Evolutionary conservation across 1,140 invertebrate genomes (phyloP), one percentile per base, ranked within the genome.

Genomic region (Brachionus rubens): DNA sequence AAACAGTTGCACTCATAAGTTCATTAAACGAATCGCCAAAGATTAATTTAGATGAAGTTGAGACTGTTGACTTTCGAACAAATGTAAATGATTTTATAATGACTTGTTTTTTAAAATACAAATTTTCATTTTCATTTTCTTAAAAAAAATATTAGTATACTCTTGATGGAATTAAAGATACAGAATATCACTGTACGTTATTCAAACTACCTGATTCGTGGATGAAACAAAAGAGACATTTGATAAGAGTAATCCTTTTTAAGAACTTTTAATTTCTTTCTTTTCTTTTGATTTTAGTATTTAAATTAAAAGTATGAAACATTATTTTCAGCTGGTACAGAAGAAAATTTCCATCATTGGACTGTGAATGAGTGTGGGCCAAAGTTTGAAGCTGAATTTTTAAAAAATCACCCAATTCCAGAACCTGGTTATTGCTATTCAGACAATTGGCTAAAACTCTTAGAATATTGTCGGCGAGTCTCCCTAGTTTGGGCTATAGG

Each of bases 271-370:
- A 46, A 14, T 7, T 46, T 46, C 3, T 14, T 5, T 3, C 5
- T 7, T 46, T 14, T 7, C 5, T 14, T 14, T 14, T 46, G 3
- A 46, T 7, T 46, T 14, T 7, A 14, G n/a, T 7, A 46, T 19
- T 19, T 21, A 40, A 36, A 36, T 36, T 46, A 5, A 46, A 7
- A 65, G 59, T 65, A 65, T 43, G 59, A 65, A 65, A 65, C 59
- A 0, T 65, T 65, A 24, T 65, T 24, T 65, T 14, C 59, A 43
- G 36, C 59, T 2, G 59, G 40, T 14, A 43, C 36, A 26, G 40
- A 65, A 43, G 36, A 65, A 65, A 65, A 65, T 28, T 24, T 65
- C n/a, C 59, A 65, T 6, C 59, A 65, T 65, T 65, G 59, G 59
- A 65, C 21, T 4, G 10, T 65, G 1, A 43, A 14, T 43, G 59